These are phyloP conservation scores for Xanthostigma xanthostigma DNA, from an alignment of 2,888 invertebrate species.

Conservation along the genomic window DNA sequence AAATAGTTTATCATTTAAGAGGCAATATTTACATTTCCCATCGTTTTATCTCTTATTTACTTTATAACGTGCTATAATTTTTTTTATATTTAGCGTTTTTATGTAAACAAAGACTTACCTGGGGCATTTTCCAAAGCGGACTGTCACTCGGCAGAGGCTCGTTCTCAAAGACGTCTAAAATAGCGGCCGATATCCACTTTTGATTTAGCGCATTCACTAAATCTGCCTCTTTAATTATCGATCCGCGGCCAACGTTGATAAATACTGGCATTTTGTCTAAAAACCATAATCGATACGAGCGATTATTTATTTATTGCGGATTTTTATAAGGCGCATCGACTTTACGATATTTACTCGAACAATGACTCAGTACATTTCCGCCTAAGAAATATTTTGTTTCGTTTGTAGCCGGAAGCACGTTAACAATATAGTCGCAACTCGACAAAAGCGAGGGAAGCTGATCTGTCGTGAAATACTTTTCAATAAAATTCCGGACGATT, in stretches of 20 bases:
- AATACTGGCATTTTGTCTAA: constrained; percentile 29
- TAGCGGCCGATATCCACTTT: constrained; percentile 36
- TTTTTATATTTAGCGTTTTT: no score
- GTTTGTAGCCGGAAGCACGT: constrained; percentile 34
- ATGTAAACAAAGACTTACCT: constrained; percentile 22
- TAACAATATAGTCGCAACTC: constrained; percentile 38
- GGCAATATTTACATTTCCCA: no score
- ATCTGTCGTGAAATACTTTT: constrained; percentile 22
- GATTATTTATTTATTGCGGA: background rate
- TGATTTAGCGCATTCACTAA: constrained; percentile 33
- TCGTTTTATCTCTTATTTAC: no score
- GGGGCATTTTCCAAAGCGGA: constrained; percentile 33
- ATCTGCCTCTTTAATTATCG: constrained; percentile 33
- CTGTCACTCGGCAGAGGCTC: constrained; percentile 36
- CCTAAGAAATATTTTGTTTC: constrained; percentile 33
- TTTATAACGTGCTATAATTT: no score
- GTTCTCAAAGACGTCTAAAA: constrained; percentile 37
- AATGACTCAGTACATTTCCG: constrained; percentile 29
- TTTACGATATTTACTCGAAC: constrained; percentile 21
- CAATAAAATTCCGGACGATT: constrained; percentile 10
- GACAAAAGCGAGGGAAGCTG: constrained; percentile 25
- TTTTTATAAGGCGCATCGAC: background rate
- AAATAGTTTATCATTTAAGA: no score
- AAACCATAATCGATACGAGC: constrained; percentile 1
- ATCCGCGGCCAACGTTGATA: constrained; percentile 43